These are phyloP conservation scores for Mythimna vitellina DNA, from an alignment of 2,888 invertebrate genomes.

Conservation along the genomic window DNA sequence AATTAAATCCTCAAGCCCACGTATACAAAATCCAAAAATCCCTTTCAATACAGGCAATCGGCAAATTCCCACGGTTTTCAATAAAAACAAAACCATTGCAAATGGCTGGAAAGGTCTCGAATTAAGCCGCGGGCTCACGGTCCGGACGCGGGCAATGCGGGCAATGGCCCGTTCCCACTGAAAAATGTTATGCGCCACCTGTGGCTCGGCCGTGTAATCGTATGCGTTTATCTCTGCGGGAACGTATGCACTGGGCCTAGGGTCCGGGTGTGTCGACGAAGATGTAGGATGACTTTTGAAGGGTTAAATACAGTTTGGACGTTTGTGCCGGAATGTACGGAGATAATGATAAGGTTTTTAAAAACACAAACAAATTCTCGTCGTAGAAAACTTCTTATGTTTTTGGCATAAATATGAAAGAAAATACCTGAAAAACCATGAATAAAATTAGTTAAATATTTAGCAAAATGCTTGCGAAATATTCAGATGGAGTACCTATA, in stretches of 20 bases:
- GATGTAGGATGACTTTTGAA: slow-evolving; percentile 67
- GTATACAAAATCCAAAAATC: slow-evolving; percentile 51
- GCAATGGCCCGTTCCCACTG: slow-evolving; percentile 80
- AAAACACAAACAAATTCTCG: too few relatives aligned
- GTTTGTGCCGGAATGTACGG: neutral
- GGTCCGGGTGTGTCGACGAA: slow-evolving; percentile 67
- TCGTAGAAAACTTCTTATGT: neutral
- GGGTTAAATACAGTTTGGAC: neutral
- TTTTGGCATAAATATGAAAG: too few relatives aligned
- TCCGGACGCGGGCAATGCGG: slow-evolving; percentile 70
- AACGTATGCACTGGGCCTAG: slow-evolving; percentile 79
- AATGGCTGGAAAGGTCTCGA: slow-evolving; percentile 81
- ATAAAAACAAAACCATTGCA: slow-evolving; percentile 83
- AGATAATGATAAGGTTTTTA: neutral
- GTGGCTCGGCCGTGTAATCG: slow-evolving; percentile 87
- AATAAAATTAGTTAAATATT: too few relatives aligned
- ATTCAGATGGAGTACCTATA: too few relatives aligned
- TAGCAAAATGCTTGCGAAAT: too few relatives aligned
- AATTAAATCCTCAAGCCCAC: slow-evolving; percentile 44
- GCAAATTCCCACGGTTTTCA: slow-evolving; percentile 81
- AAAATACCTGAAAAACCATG: too few relatives aligned
- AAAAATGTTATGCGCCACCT: slow-evolving; percentile 91
- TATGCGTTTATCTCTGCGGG: slow-evolving; percentile 88
- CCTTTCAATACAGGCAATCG: slow-evolving; percentile 64
- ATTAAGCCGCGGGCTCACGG: slow-evolving; percentile 81